Conservation (phyloP, 2,797 vertebrate genomes). For the Molossus molossus region DNA sequence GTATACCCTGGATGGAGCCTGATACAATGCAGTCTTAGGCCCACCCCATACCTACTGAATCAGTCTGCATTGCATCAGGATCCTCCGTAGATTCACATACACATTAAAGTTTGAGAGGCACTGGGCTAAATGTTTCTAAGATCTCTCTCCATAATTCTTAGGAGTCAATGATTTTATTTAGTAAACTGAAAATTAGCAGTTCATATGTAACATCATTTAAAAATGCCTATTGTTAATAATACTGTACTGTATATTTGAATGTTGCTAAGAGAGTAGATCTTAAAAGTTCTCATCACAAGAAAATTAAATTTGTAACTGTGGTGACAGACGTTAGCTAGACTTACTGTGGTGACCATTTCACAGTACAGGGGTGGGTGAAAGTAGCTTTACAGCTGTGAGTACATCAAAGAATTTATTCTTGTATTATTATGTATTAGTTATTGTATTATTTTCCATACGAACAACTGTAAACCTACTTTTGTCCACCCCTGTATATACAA, state of each 20-base stretch:
- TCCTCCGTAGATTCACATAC: not conserved
- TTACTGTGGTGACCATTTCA: not conserved
- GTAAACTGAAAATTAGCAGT: conserved; percentile 53
- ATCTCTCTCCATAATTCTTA: conserved; percentile 33
- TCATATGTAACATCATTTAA: conserved; percentile 25
- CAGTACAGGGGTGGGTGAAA: not conserved
- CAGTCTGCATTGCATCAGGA: not conserved
- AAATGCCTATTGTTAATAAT: not conserved
- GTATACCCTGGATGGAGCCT: not conserved
- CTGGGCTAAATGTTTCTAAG: conserved; percentile 20
- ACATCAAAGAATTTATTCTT: not conserved
- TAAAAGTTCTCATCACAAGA: conserved; percentile 20
- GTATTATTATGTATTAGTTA: not conserved
- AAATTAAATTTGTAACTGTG: not conserved
- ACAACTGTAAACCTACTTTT: not conserved
- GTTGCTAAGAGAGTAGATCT: not conserved
- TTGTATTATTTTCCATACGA: not conserved
- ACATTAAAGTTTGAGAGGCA: not conserved
- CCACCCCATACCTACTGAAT: not conserved
- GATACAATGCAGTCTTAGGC: not conserved
- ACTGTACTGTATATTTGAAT: not conserved
- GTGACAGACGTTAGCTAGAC: not conserved
- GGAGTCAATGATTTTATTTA: conserved; percentile 41
- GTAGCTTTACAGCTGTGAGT: not conserved
- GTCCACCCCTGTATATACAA: not conserved